phyloP scores from a whole-genome alignment of 2,797 vertebrate genomes.

The Taenioides sp. region DNA sequence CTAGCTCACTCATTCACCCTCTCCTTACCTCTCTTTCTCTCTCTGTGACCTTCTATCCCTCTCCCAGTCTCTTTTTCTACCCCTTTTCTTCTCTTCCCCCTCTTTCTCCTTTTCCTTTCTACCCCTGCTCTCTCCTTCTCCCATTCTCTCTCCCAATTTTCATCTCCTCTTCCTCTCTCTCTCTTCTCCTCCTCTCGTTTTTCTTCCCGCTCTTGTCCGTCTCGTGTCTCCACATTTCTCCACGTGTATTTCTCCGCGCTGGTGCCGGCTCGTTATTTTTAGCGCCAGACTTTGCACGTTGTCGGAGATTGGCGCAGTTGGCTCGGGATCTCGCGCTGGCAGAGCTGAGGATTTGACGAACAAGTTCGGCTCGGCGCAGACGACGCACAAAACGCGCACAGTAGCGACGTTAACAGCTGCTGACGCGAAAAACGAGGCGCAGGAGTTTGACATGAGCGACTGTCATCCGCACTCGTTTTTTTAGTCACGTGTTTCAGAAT shows the following conservation, averaged over 20 bases:
- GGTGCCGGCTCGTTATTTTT: constrained; percentile 4
- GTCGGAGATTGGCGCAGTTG: background rate
- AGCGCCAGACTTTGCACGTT: background rate
- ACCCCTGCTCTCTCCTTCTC: no score
- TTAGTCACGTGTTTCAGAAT: background rate
- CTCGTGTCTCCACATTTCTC: no score
- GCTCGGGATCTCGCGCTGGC: background rate
- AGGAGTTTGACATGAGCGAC: background rate
- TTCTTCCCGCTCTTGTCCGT: background rate
- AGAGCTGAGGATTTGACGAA: background rate
- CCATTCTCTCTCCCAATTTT: no score
- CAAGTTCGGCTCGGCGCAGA: background rate
- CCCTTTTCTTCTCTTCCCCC: no score
- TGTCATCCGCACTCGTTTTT: background rate
- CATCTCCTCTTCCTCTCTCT: background rate
- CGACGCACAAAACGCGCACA: background rate
- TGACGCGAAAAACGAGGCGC: background rate
- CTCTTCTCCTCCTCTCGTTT: background rate
- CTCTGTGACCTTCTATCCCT: no score
- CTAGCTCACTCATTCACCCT: no score
- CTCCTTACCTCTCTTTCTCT: no score
- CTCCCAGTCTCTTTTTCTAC: no score
- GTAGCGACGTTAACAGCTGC: background rate
- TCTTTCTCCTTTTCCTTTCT: no score
- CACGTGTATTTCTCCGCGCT: no score